Percentiles rank a stretch among this genome's conserved stretches.
Conservation (phyloP, 2,888 invertebrate species). For the Cataglyphis albicans region DNA sequence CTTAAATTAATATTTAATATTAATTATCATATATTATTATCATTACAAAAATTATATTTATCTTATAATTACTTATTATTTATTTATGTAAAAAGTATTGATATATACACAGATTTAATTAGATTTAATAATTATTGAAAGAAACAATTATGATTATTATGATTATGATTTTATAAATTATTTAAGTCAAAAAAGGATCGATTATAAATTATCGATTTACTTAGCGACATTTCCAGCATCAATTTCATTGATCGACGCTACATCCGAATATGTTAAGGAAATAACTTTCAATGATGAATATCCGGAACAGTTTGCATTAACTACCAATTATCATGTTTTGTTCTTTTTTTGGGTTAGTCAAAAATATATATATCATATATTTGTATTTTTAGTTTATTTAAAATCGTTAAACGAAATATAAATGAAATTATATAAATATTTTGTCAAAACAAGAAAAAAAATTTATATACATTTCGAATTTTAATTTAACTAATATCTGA, state of each 20-base stretch:
- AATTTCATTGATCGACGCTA: conserved; percentile 65
- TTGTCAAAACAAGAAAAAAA: neutral
- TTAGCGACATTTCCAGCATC: conserved; percentile 60
- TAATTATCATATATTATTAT: neutral
- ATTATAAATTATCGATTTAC: conserved; percentile 6
- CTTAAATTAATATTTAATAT: neutral
- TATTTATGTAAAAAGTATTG: neutral
- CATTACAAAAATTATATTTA: neutral
- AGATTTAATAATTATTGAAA: neutral
- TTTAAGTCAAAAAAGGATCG: neutral
- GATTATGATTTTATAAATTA: neutral
- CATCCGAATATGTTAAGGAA: conserved; percentile 72
- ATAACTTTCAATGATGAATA: conserved; percentile 85
- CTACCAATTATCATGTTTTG: conserved; percentile 83
- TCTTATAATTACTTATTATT: neutral
- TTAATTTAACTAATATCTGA: neutral
- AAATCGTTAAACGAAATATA: neutral
- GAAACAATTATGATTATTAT: neutral
- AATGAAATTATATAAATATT: neutral
- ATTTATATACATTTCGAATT: no score
- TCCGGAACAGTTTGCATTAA: conserved; percentile 85
- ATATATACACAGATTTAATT: neutral
- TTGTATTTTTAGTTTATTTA: neutral
- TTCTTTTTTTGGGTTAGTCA: conserved; percentile 85
- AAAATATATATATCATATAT: conserved; percentile 6